phyloP scores from a whole-genome alignment of 2,888 invertebrate species.

The Synergus itoensis region DNA sequence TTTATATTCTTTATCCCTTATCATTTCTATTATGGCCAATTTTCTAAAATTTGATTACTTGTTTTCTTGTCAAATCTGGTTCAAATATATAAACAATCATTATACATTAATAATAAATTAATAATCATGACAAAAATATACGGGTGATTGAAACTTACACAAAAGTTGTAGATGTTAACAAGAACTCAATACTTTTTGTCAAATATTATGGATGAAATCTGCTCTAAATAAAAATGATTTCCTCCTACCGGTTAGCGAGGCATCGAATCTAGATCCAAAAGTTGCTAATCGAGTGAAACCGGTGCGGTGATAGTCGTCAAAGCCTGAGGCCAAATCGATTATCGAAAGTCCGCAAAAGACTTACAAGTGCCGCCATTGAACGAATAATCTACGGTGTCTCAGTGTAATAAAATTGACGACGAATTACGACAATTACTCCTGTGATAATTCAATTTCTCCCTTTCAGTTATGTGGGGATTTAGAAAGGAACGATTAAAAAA shows the following conservation, averaged over 20 bases:
- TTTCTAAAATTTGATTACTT: too few relatives aligned
- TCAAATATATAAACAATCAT: too few relatives aligned
- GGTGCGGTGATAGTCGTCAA: neutral
- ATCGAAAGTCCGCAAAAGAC: conserved; percentile 54
- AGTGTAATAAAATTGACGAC: conserved; percentile 25
- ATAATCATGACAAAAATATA: too few relatives aligned
- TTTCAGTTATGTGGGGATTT: conserved; percentile 26
- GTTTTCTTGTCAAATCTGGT: too few relatives aligned
- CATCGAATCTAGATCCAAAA: neutral
- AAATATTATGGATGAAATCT: neutral
- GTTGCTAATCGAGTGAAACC: conserved; percentile 14
- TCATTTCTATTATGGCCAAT: too few relatives aligned
- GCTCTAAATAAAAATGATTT: conserved; percentile 11
- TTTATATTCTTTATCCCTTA: too few relatives aligned
- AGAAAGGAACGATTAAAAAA: conserved; percentile 32
- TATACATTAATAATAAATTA: too few relatives aligned
- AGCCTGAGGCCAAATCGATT: conserved; percentile 55
- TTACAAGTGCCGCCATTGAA: conserved; percentile 36
- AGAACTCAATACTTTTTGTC: too few relatives aligned
- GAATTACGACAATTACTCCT: conserved; percentile 38
- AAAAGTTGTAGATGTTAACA: too few relatives aligned
- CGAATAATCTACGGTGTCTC: neutral
- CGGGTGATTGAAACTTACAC: too few relatives aligned
- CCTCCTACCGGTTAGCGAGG: conserved; percentile 1
- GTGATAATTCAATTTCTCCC: conserved; percentile 30